Percentiles rank a stretch among this genome's conserved stretches.
Evolutionary conservation across 2,113 vertebrate genomes (phyloP).

Genomic region (Tursiops truncatus): DNA sequence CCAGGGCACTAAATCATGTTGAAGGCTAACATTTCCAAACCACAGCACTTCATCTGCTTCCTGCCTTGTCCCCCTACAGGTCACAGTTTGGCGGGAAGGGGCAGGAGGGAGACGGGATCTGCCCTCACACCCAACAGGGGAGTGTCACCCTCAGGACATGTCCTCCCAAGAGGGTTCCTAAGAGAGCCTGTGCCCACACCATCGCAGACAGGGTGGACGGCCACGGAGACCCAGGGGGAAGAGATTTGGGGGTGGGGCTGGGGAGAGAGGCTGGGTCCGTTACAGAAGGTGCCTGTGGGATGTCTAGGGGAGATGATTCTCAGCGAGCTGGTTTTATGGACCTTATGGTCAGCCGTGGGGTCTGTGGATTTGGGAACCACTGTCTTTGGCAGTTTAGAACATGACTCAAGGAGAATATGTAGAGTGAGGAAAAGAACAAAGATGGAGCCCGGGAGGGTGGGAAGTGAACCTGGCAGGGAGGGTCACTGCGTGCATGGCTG

Average conservation of each 20-base stretch:
- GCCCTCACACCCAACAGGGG: too few relatives aligned
- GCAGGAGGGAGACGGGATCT: not conserved
- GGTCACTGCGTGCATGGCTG: too few relatives aligned
- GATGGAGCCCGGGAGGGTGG: not conserved
- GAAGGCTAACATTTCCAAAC: slow-evolving; percentile 57
- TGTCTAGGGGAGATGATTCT: not conserved
- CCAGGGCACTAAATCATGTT: slow-evolving; percentile 70
- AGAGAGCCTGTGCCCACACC: not conserved
- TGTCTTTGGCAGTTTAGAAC: not conserved
- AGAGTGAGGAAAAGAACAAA: not conserved
- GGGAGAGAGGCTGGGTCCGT: not conserved
- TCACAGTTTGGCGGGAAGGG: not conserved
- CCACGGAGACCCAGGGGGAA: not conserved
- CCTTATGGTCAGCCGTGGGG: not conserved
- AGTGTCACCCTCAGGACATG: not conserved
- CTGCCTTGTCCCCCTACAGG: fast-evolving
- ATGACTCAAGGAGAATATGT: not conserved
- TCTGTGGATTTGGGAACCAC: not conserved
- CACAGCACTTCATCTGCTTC: not conserved
- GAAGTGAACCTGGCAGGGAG: not conserved
- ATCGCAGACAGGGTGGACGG: fast-evolving
- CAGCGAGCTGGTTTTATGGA: not conserved
- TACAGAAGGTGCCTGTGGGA: not conserved
- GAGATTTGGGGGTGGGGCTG: not conserved
- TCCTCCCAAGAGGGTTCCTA: not conserved